Evolutionary conservation across 2,888 invertebrate genomes (phyloP), one percentile per base, ranked within the genome.

Genomic region (Oithona nana): DNA sequence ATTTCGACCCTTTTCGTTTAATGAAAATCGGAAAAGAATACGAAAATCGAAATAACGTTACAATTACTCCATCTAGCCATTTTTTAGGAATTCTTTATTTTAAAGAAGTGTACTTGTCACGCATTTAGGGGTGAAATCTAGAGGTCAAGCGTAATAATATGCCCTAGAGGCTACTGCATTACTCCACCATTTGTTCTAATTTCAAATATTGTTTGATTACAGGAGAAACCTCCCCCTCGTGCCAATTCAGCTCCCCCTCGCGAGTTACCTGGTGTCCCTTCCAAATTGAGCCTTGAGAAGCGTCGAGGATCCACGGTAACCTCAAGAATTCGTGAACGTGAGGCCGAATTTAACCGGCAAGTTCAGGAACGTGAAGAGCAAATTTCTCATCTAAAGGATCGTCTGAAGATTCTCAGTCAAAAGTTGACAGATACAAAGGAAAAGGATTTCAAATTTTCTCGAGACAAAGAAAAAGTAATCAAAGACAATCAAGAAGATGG

Each of bases 251-350:
- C 57, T 26, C 61, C 28, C 1, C 52, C 52, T 6, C 62, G 62
- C 11, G 62, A 62, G 39, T 49, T 62, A 16, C 62, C 62, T 13
- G 20, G n/a, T 6, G 29, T 49, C 6, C 62, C 62, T n/a, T 13
- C 24, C 13, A 39, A 39, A 39, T 11, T 39, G 39, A n/a, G 26
- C n/a, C 48, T 48, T 11, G 48, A 54, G 16, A 26, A 49, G n/a
- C 22, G 20, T n/a, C 24, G 62, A 11, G 49, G 30, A n/a, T 24
- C 3, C 22, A 64, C 61, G 28, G 56, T 64, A 16, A 61, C 64
- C 13, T 64, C 64, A 2, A 20, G 56, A n/a, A 55, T 79, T 65
- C 57, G 30, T 69, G 65, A 64, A 54, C 31, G 60, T 1, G 66
- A 67, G 58, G 64, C 64, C 13, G 63, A 65, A 50, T 67, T 66